Conservation (phyloP, 1,140 invertebrate genomes). For the Neodiprion virginianus region DNA sequence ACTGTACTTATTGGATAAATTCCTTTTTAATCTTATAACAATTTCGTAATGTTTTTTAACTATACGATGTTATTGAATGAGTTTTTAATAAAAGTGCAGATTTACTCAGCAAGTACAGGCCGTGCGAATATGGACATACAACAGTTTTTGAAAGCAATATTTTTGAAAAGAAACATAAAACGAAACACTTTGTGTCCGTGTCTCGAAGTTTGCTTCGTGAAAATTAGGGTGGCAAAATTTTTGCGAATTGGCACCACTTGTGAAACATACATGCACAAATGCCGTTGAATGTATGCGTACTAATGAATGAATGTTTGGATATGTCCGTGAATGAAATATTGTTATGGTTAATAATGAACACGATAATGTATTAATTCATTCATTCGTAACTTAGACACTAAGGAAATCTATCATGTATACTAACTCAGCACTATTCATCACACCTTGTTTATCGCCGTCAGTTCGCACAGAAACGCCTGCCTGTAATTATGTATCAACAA, state of each 20-base stretch:
- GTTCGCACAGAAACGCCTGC: conserved; percentile 21
- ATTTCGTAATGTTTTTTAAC: conserved; percentile 23
- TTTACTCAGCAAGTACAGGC: conserved; percentile 20
- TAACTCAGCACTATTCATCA: conserved; percentile 31
- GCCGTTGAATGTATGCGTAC: conserved; percentile 40
- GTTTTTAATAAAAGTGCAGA: not conserved
- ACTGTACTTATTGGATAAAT: conserved; percentile 22
- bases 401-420: conserved; percentile 34
- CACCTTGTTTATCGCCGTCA: conserved; percentile 38
- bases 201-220: conserved; percentile 4
- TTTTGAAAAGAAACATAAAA: conserved; percentile 32
- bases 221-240: conserved; percentile 20
- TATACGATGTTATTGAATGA: not conserved
- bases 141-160: conserved; percentile 39
- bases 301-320: conserved; percentile 36
- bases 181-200: not conserved
- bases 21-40: conserved; percentile 20
- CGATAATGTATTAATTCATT: conserved; percentile 40
- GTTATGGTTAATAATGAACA: conserved; percentile 38
- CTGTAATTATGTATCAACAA: conserved; percentile 9
- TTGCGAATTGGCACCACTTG: conserved; percentile 21
- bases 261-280: conserved; percentile 36
- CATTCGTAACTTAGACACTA: conserved; percentile 40
- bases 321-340: conserved; percentile 32
- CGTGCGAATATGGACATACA: conserved; percentile 22